A percentile compares a stretch with the other conserved stretches of the same genome.
Conservation (phyloP, 2,888 invertebrate genomes). For the Strigamia transsilvanica region DNA sequence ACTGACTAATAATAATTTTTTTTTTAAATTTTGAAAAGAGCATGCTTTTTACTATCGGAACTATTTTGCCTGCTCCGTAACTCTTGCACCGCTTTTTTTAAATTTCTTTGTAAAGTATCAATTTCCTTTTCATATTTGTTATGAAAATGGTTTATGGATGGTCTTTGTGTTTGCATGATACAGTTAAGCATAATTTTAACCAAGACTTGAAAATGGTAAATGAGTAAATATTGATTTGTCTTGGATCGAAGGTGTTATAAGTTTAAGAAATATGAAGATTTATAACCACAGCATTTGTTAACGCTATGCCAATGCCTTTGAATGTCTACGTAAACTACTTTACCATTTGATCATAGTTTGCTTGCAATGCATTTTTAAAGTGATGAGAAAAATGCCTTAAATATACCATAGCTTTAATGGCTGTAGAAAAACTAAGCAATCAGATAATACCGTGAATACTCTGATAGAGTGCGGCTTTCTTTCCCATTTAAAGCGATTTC, state of each 20-base stretch:
- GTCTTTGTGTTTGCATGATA: not conserved
- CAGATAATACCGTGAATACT: too few relatives aligned
- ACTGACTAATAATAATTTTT: slow-evolving; percentile 33
- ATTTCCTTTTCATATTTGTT: not conserved
- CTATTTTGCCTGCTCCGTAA: not conserved
- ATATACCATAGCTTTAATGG: slow-evolving; percentile 22
- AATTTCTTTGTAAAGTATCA: not conserved
- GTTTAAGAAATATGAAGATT: too few relatives aligned
- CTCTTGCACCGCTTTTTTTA: not conserved
- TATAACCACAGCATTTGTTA: too few relatives aligned
- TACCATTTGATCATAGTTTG: too few relatives aligned
- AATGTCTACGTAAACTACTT: too few relatives aligned
- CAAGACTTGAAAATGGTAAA: not conserved
- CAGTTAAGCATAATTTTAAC: too few relatives aligned
- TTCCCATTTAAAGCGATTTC: too few relatives aligned
- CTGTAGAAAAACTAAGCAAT: too few relatives aligned
- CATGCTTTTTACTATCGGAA: not conserved
- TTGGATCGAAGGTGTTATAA: too few relatives aligned
- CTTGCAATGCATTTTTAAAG: not conserved
- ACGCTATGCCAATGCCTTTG: too few relatives aligned
- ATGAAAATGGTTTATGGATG: not conserved
- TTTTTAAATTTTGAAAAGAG: slow-evolving; percentile 31
- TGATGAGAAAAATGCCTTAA: not conserved
- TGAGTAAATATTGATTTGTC: not conserved
- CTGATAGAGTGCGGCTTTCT: too few relatives aligned